These are phyloP conservation scores for Caranx melampygus DNA, from an alignment of 2,113 vertebrate genomes.

Conservation along the genomic window DNA sequence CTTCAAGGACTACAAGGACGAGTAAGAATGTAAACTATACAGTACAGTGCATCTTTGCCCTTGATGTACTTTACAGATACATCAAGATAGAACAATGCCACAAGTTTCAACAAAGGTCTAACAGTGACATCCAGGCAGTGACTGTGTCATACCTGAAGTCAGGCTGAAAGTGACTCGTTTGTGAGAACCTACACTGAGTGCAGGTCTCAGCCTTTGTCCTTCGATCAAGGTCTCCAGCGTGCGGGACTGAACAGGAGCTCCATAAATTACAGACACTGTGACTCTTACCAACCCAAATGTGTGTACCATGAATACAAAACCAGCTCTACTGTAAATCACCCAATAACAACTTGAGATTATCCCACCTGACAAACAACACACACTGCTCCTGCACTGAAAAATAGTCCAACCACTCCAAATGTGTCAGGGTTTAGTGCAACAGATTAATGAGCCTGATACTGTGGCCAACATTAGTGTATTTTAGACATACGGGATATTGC, in stretches of 20 bases:
- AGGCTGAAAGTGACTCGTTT: background rate
- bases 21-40: background rate
- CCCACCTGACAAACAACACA: no score
- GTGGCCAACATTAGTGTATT: no score
- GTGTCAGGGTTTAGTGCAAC: no score
- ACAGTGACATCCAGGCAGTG: no score
- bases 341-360: background rate
- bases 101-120: background rate
- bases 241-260: background rate
- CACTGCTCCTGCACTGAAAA: no score
- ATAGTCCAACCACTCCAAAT: no score
- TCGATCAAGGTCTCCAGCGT: background rate
- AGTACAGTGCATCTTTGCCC: background rate
- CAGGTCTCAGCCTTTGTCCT: background rate
- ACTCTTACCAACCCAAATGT: background rate
- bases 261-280: background rate
- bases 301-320: no score
- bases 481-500: no score
- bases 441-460: no score
- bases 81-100: background rate
- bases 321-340: no score
- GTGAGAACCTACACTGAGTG: background rate
- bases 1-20: conserved; percentile 20
- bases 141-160: background rate
- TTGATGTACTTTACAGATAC: background rate